Conservation (phyloP, 2,888 invertebrate genomes). For the Phaonia tiefii region DNA sequence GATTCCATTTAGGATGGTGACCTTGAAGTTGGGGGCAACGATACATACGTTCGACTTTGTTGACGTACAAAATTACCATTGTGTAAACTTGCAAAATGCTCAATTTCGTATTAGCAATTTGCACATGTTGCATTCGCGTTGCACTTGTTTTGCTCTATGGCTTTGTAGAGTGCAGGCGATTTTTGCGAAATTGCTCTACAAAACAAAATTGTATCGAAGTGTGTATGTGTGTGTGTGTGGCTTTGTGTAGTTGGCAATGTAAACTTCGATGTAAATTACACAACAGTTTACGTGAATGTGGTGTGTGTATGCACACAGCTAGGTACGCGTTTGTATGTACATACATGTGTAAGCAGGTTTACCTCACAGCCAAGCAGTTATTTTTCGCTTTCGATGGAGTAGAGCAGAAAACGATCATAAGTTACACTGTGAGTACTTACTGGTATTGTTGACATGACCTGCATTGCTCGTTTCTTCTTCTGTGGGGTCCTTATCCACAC, state of each 20-base stretch:
- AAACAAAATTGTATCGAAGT: constrained; percentile 18
- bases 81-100: no score
- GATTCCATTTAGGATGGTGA: no score
- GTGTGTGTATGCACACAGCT: no score
- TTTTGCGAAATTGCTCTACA: constrained; percentile 66
- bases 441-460: constrained; percentile 90
- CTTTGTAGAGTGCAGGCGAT: constrained; percentile 55
- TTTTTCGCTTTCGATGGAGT: constrained; percentile 41
- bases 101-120: constrained; percentile 12
- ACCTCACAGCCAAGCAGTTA: constrained; percentile 52
- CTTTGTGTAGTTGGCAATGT: background rate
- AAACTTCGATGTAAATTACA: background rate
- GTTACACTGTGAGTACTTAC: constrained; percentile 84
- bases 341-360: background rate
- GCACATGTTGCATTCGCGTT: background rate
- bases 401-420: background rate
- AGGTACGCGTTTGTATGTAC: background rate
- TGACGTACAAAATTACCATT: no score
- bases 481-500: constrained; percentile 87
- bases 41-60: no score
- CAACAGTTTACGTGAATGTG: background rate
- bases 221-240: background rate
- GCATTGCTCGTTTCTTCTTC: constrained; percentile 82
- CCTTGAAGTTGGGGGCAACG: no score
- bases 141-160: background rate